Evolutionary conservation across 1,140 invertebrate species (phyloP).

Genomic region (Bombyx mandarina): DNA sequence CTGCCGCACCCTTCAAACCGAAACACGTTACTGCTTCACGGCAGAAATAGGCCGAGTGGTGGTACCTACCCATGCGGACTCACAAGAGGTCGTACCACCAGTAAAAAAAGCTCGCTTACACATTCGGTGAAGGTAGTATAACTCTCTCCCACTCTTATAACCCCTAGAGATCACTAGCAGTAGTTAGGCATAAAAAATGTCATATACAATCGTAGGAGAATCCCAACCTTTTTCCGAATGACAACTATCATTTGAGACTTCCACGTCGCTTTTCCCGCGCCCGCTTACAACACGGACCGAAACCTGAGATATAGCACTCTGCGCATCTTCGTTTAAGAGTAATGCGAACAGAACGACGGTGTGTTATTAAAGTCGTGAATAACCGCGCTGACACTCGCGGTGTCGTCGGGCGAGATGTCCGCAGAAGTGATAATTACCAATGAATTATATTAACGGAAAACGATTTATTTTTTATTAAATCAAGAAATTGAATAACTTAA

Average conservation of each 20-base stretch:
- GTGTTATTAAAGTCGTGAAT: slow-evolving; percentile 56
- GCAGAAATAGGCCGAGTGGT: too few relatives aligned
- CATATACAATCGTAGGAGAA: too few relatives aligned
- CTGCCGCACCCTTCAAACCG: too few relatives aligned
- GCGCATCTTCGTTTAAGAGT: slow-evolving; percentile 28
- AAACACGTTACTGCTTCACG: too few relatives aligned
- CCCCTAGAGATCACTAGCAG: too few relatives aligned
- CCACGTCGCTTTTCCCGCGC: neutral
- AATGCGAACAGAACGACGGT: slow-evolving; percentile 24
- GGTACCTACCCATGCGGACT: too few relatives aligned
- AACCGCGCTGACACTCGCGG: slow-evolving; percentile 54
- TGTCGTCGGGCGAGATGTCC: slow-evolving; percentile 30
- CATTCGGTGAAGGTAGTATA: too few relatives aligned
- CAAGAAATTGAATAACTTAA: too few relatives aligned
- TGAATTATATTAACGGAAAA: slow-evolving; percentile 53
- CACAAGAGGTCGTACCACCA: neutral
- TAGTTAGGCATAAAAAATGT: too few relatives aligned
- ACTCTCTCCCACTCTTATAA: too few relatives aligned
- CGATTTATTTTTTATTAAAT: too few relatives aligned
- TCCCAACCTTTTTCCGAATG: neutral
- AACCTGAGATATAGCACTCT: too few relatives aligned
- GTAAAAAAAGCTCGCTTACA: neutral
- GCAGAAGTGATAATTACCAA: slow-evolving; percentile 59
- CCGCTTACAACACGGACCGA: slow-evolving; percentile 13
- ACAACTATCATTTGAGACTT: neutral